Evolutionary conservation across 1,140 invertebrate genomes (phyloP), one percentile per base, ranked within the genome.

Genomic region (Heliothis virescens): DNA sequence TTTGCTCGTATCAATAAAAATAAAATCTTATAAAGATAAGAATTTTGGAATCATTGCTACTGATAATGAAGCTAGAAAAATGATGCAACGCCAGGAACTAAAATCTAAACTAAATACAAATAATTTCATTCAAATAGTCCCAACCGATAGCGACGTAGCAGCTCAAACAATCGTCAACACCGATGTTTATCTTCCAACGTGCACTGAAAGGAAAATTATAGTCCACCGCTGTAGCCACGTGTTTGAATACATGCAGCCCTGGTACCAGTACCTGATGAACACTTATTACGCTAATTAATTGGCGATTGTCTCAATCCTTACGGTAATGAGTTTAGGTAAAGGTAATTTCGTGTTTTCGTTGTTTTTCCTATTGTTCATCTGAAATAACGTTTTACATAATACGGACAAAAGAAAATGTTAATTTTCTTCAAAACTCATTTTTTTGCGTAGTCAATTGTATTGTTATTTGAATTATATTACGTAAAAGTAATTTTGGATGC

Each of bases 141-240:
- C n/a, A 18, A 21, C 47, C 41, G 63, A 18, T n/a, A 21, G 41
- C 16, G 41, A 67, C 16, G 18, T 12, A 13, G 18, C 41, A 48
- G 18, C 63, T 16, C 34, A 57, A 48, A 67, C 48, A 29, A 71
- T 71, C 21, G 21, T 71, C 67, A 71, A 71, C 67, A 71, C 67
- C 1, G 67, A 71, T 71, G 48, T 29, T 69, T 71, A 71, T 71
- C 48, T 71, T 15, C 26, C 52, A 71, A 71, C 67, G 67, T 71
- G 67, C 48, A 3, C 18, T 52, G 67, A 15, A 71, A 71, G 21
- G 67, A 71, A 71, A 71, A 71, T 71, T 71, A 71, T 67, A 67
- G 47, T 41, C 18, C 48, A 53, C 47, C 48, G 67, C 7, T 15
- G 48, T 1, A 3, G 67, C 47, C 67, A 71, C 67, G 67, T 71